phyloP scores from a whole-genome alignment of 2,113 vertebrate genomes.

The Neomonachus schauinslandi region DNA sequence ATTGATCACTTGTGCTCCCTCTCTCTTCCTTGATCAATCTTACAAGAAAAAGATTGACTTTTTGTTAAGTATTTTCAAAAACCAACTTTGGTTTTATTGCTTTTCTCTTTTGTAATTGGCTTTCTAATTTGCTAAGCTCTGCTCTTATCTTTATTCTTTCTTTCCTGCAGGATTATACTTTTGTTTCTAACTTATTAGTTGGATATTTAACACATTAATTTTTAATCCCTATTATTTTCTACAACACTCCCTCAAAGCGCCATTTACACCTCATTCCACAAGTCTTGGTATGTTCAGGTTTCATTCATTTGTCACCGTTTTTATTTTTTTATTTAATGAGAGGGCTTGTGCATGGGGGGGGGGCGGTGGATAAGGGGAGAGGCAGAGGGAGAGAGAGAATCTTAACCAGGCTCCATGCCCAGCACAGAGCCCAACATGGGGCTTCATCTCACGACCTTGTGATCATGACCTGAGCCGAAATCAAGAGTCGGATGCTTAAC shows the following conservation, averaged over 20 bases:
- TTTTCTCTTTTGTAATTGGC: neutral
- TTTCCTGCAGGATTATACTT: neutral
- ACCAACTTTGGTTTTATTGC: neutral
- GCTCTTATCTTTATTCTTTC: neutral
- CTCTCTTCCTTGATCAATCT: neutral
- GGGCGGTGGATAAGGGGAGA: neutral
- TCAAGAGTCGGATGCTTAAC: neutral
- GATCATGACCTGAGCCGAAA: neutral
- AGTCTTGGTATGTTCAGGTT: neutral
- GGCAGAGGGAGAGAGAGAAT: neutral
- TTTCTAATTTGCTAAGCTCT: conserved; percentile 5
- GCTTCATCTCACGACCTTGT: neutral
- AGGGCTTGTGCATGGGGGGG: neutral
- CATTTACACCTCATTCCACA: neutral
- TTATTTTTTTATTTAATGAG: neutral
- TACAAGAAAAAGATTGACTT: neutral
- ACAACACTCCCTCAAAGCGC: neutral
- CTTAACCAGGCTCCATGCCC: neutral
- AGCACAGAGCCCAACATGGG: neutral
- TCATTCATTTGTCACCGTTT: conserved; percentile 15
- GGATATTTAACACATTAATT: neutral
- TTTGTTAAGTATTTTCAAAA: conserved; percentile 5
- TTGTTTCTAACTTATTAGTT: neutral
- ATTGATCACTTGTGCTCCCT: neutral
- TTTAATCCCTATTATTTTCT: neutral